A percentile compares a stretch with the other conserved stretches of the same genome.
phyloP scores from a whole-genome alignment of 1,140 invertebrate genomes.

The Tetraneura akinire region DNA sequence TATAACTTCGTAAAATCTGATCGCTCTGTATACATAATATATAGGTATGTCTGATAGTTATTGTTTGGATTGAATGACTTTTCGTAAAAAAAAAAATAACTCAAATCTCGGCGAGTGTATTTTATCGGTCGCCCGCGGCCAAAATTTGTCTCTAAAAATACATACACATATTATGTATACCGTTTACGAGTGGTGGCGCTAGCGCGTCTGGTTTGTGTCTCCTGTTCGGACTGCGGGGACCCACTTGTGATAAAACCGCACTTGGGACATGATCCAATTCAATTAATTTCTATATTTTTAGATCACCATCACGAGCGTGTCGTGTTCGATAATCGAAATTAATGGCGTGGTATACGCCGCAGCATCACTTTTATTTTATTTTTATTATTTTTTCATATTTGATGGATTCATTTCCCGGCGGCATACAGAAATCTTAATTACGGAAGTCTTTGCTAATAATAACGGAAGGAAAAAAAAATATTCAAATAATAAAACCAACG shows the following conservation, averaged over 20 bases:
- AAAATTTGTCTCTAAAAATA: conserved; percentile 48
- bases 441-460: conserved; percentile 39
- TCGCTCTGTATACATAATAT: not conserved
- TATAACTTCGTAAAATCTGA: no score
- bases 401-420: conserved; percentile 14
- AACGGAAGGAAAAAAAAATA: conserved; percentile 5
- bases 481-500: no score
- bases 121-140: conserved; percentile 20
- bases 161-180: not conserved
- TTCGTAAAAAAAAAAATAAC: not conserved
- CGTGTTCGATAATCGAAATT: conserved; percentile 19
- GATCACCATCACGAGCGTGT: not conserved
- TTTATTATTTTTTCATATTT: not conserved
- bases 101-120: not conserved
- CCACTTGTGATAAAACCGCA: conserved; percentile 28
- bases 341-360: conserved; percentile 2
- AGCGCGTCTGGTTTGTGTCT: conserved; percentile 42
- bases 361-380: not conserved
- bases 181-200: conserved; percentile 27
- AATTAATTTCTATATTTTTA: conserved; percentile 47
- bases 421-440: conserved; percentile 24
- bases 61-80: not conserved
- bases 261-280: conserved; percentile 42
- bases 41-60: not conserved
- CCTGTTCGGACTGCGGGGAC: not conserved